Base-by-base conservation (phyloP, 1,140 invertebrate species). In the Drosophila repleta region DNA sequence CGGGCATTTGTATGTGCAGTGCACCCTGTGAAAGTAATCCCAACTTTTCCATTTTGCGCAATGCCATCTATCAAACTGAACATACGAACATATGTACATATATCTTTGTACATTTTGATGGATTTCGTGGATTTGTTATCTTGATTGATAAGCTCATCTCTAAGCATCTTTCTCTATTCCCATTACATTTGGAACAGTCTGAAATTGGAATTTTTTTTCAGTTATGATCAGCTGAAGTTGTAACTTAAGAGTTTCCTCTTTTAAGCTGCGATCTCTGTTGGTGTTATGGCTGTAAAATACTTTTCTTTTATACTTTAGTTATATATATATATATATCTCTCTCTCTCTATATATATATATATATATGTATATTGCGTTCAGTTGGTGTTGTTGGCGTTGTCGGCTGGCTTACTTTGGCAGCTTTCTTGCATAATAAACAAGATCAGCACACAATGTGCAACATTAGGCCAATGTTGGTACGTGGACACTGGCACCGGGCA, bases 361-460 rank as follows among this genome's bases (percentile, higher is more conserved):
- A 15, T 39, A 39, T 39, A 5, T 15, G 1, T 55, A 49, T 35
- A 26, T 20, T 61, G 49, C 15, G 35, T 41, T 24, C 51, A 37
- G 29, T 51, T 17, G 48, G 17, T 65, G 49, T 5, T 72, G 24
- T 32, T 74, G 24, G 5, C 18, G 46, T 67, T 68, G 48, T 62
- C 11, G 17, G 45, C 49, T 69, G 56, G 67, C 49, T 53, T 41
- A 53, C 77, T 77, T 87, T 87, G 81, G 82, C 83, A 88, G 83
- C 83, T 88, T 87, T 88, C 83, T 88, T 88, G 83, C 83, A 88
- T 88, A 88, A 88, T 88, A 88, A 88, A 88, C 83, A 88, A 88
- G 83, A 88, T 88, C 83, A 83, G 79, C 84, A 79, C 71, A 87
- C 78, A 87, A 82, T 87, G 78, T 88, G 82, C 83, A 87, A 82